phyloP scores from a whole-genome alignment of 2,797 vertebrate species.

The Triplophysa yarkandensis region DNA sequence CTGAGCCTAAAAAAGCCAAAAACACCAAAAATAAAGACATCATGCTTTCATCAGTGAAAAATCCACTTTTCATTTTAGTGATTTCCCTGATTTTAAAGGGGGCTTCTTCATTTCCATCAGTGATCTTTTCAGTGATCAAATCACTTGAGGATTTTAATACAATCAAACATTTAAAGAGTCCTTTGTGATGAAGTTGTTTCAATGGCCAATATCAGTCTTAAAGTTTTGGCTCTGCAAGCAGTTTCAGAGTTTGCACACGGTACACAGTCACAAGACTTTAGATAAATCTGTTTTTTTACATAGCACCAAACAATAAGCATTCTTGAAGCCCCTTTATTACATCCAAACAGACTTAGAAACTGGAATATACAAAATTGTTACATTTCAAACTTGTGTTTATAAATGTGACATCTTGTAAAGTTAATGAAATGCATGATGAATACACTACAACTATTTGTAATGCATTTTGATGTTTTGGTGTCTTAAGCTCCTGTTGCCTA shows the following conservation, averaged over 20 bases:
- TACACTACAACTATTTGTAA: too few species aligned
- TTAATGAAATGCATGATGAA: too few species aligned
- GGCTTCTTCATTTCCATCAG: too few species aligned
- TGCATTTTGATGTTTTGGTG: too few species aligned
- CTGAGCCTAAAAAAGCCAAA: constrained; percentile 71
- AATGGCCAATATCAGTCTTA: not conserved
- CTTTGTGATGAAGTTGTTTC: not conserved
- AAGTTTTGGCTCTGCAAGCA: constrained; percentile 29
- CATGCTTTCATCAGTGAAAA: not conserved
- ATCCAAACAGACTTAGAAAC: not conserved
- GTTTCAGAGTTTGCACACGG: constrained; percentile 55
- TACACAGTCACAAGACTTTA: constrained; percentile 56
- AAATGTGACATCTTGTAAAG: too few species aligned
- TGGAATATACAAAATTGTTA: not conserved
- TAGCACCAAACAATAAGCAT: not conserved
- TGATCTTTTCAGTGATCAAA: constrained; percentile 27
- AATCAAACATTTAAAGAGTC: constrained; percentile 6
- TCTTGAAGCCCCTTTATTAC: not conserved
- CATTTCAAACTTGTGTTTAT: too few species aligned
- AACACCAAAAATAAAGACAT: not conserved
- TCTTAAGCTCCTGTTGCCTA: too few species aligned
- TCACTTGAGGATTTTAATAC: not conserved
- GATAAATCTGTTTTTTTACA: constrained; percentile 40
- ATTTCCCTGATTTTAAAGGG: too few species aligned
- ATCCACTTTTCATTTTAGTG: too few species aligned